These are phyloP conservation scores for Edolisoma coerulescens DNA, from an alignment of 2,113 vertebrate species.

Conservation along the genomic window DNA sequence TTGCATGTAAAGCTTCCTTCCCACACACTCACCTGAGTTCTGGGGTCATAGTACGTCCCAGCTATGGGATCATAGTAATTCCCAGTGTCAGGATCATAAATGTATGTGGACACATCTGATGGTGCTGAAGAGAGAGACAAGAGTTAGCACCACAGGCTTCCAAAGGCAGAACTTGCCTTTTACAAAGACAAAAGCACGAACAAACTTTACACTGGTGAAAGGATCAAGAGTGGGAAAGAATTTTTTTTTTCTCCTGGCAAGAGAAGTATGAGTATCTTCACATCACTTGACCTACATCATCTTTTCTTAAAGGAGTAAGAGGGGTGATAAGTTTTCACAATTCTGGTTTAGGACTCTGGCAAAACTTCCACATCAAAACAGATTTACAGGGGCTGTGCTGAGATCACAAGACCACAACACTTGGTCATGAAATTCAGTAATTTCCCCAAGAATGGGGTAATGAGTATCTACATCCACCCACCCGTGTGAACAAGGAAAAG, in stretches of 20 bases:
- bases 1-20: background rate
- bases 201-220: background rate
- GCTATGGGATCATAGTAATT: slow-evolving; percentile 95
- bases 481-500: slow-evolving; percentile 6
- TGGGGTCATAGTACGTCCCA: slow-evolving; percentile 90
- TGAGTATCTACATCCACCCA: slow-evolving; percentile 7
- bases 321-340: background rate
- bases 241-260: background rate
- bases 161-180: background rate
- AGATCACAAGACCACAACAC: slow-evolving; percentile 29
- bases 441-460: slow-evolving; percentile 22
- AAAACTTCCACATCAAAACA: background rate
- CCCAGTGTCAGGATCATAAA: slow-evolving; percentile 93
- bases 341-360: background rate
- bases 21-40: slow-evolving; percentile 81
- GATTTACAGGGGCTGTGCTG: background rate
- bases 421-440: background rate
- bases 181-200: background rate
- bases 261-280: background rate
- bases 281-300: background rate
- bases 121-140: slow-evolving; percentile 70
- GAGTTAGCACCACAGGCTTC: background rate
- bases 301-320: background rate
- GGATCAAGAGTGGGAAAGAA: background rate
- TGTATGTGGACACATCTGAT: slow-evolving; percentile 86